phyloP scores from a whole-genome alignment of 2,888 invertebrate species.

The Noctuana brunneofusca region DNA sequence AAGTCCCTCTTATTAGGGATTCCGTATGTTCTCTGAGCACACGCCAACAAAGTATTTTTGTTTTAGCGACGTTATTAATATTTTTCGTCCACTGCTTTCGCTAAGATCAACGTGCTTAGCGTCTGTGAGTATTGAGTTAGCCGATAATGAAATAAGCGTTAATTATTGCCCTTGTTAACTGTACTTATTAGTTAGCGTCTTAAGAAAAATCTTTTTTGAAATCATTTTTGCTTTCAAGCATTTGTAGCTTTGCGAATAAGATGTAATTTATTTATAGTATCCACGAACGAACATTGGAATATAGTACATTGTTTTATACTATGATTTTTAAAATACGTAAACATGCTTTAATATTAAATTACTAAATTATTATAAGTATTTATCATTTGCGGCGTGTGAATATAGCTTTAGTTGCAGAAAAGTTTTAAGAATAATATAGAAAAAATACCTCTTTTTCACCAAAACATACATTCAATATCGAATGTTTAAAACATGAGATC shows the following conservation, averaged over 20 bases:
- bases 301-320: too few species aligned
- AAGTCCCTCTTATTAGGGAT: constrained; percentile 80
- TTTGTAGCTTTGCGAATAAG: background rate
- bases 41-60: constrained; percentile 63
- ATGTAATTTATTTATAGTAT: too few species aligned
- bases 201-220: background rate
- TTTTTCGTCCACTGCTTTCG: constrained; percentile 45
- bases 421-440: background rate
- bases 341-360: too few species aligned
- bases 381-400: too few species aligned
- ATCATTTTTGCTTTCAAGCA: background rate
- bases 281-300: too few species aligned
- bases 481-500: constrained; percentile 14
- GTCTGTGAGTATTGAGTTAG: constrained; percentile 12
- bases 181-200: background rate
- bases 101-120: constrained; percentile 22
- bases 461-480: constrained; percentile 1
- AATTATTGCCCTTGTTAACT: constrained; percentile 18
- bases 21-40: constrained; percentile 67
- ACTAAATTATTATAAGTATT: too few species aligned
- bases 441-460: background rate
- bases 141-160: constrained; percentile 26
- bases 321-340: too few species aligned
- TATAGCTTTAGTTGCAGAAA: too few species aligned
- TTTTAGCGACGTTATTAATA: constrained; percentile 70